A percentile compares a stretch with the other conserved stretches of the same genome.
Evolutionary conservation across 2,113 vertebrate species (phyloP).

Genomic region (Poecile atricapillus): DNA sequence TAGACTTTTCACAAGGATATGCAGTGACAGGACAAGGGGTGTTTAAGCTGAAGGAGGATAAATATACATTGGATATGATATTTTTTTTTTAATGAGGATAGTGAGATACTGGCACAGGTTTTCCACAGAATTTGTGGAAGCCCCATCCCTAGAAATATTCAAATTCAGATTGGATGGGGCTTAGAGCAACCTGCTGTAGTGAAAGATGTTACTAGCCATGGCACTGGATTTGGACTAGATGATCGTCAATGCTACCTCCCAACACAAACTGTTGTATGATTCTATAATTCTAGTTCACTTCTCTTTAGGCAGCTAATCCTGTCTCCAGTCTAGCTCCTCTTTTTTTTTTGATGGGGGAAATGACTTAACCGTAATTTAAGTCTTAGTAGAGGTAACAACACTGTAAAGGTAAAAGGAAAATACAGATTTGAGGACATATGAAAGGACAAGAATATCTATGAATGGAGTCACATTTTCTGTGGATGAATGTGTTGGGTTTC

Average conservation of each 20-base stretch:
- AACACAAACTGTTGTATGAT: background rate
- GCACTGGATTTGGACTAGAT: background rate
- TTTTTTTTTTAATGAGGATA: background rate
- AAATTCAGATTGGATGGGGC: background rate
- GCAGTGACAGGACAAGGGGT: background rate
- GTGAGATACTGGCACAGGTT: background rate
- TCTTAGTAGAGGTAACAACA: background rate
- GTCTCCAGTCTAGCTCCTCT: background rate
- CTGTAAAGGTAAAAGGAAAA: background rate
- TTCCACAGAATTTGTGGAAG: background rate
- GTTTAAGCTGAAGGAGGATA: background rate
- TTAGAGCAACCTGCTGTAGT: background rate
- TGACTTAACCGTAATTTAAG: background rate
- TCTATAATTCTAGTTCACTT: background rate
- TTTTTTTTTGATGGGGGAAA: background rate
- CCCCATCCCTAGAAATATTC: background rate
- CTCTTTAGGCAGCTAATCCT: background rate
- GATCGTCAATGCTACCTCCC: background rate
- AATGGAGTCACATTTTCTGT: background rate
- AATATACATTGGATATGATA: background rate
- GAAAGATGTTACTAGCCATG: rapidly evolving
- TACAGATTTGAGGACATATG: background rate
- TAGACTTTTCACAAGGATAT: background rate
- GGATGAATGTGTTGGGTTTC: background rate
- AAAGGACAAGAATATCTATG: background rate